Evolutionary conservation across 2,113 vertebrate genomes (phyloP), one percentile per base, ranked within the genome.

Genomic region (Chrysemys picta): DNA sequence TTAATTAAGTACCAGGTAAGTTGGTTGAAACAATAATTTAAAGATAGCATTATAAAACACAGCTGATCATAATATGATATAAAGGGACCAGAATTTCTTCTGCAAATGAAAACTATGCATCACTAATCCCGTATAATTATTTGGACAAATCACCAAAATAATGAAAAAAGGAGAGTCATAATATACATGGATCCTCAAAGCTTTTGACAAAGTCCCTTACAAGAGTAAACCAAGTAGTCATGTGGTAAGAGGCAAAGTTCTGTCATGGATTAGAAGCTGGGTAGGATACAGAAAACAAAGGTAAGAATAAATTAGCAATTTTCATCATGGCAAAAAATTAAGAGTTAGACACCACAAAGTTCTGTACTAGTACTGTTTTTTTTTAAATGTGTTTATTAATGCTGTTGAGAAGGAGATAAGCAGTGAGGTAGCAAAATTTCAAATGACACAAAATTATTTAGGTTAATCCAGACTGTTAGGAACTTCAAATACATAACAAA

Each of bases 381-480:
- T 69, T 69, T 35, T n/a, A 69, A 69, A 35, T 19, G 8, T 17
- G 29, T 35, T 35, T 35, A 31, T 72, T 72, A 38, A 21, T 72
- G 65, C 31, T 72, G 65, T 72, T 21, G 17, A 72, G n/a, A 72
- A 31, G 59, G 59, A 62, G 10, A 62, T 29, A 21, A 38, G 19
- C 17, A 21, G 65, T n/a, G 65, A 89, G 6, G 16, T 31, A 91
- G 75, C 62, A 93, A 82, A 88, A 79, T 2, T 87, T 52, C 45
- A 19, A 45, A 83, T 65, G 29, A 12, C 21, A 25, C 56, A 57
- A 27, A 31, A 21, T 88, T 88, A 16, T 45, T 91, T 83, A 81
- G 38, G 29, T 78, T 38, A 56, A 80, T 89, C 31, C 10, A 52
- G 72, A 93, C 38, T 84, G 84, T 81, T 72, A 94, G 86, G 82